Evolutionary conservation across 2,113 vertebrate species (phyloP).

Genomic region (Myotis yumanensis): DNA sequence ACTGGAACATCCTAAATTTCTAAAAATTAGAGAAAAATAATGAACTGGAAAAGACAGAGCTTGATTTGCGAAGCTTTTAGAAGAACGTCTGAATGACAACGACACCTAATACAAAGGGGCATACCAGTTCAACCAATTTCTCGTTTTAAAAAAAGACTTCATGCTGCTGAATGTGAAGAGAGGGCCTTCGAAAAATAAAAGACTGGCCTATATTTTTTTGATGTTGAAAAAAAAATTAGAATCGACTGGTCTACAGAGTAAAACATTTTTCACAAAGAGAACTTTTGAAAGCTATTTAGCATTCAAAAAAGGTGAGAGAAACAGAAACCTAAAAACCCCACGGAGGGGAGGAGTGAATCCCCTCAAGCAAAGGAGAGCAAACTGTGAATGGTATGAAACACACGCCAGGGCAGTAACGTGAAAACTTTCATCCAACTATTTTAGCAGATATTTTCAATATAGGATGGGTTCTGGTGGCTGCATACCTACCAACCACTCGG

Average conservation of each 20-base stretch:
- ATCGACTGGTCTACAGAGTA: not conserved
- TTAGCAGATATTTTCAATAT: slow-evolving; percentile 26
- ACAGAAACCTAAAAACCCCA: not conserved
- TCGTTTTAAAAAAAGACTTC: not conserved
- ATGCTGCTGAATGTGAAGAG: not conserved
- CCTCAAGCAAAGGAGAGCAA: slow-evolving; percentile 8
- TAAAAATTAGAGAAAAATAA: slow-evolving; percentile 7
- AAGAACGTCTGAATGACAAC: not conserved
- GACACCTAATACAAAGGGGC: not conserved
- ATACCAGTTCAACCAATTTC: not conserved
- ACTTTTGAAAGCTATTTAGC: not conserved
- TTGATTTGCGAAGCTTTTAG: not conserved
- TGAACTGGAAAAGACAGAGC: not conserved
- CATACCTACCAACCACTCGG: slow-evolving; percentile 28
- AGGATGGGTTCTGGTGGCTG: not conserved
- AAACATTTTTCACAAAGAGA: not conserved
- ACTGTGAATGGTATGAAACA: not conserved
- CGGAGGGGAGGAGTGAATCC: not conserved
- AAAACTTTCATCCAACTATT: slow-evolving; percentile 42
- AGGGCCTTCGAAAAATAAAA: not conserved
- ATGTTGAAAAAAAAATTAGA: not conserved
- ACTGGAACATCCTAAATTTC: not conserved
- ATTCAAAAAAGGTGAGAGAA: not conserved
- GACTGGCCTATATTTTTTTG: not conserved
- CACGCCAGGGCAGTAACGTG: not conserved